These are phyloP conservation scores for Pomatorhinus ruficollis DNA, from an alignment of 2,113 vertebrate genomes.

Conservation along the genomic window DNA sequence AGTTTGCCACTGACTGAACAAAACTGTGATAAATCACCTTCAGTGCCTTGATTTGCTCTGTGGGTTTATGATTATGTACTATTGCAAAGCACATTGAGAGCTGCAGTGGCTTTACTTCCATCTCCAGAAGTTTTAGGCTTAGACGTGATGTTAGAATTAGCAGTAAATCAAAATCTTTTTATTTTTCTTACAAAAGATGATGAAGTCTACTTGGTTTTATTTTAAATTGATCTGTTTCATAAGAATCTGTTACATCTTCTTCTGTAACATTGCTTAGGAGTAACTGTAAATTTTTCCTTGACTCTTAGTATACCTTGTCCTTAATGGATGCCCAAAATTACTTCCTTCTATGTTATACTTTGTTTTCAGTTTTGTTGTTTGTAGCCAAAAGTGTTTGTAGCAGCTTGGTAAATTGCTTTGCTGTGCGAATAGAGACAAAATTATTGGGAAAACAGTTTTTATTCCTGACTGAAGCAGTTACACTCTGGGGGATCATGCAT, in stretches of 20 bases:
- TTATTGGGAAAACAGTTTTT: background rate
- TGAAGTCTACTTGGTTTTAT: background rate
- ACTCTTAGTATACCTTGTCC: background rate
- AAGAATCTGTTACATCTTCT: background rate
- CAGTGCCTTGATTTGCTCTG: background rate
- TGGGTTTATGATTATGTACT: background rate
- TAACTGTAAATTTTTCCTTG: background rate
- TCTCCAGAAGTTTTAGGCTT: background rate
- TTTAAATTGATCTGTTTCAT: background rate
- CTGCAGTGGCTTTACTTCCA: background rate
- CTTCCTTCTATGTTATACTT: background rate
- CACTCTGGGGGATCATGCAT: background rate
- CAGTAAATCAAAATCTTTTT: background rate
- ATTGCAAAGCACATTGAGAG: background rate
- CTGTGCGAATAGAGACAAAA: background rate
- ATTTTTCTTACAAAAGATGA: background rate
- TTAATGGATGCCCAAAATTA: background rate
- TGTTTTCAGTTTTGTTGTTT: background rate
- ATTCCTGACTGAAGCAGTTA: background rate
- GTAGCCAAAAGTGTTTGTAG: background rate
- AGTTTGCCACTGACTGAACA: background rate
- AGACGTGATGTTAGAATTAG: background rate
- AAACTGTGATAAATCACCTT: background rate
- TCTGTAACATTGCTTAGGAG: background rate
- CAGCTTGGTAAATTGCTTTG: background rate